Evolutionary conservation across 2,113 vertebrate genomes (phyloP), one percentile per base, ranked within the genome.

Genomic region (Cryptotis parvus): DNA sequence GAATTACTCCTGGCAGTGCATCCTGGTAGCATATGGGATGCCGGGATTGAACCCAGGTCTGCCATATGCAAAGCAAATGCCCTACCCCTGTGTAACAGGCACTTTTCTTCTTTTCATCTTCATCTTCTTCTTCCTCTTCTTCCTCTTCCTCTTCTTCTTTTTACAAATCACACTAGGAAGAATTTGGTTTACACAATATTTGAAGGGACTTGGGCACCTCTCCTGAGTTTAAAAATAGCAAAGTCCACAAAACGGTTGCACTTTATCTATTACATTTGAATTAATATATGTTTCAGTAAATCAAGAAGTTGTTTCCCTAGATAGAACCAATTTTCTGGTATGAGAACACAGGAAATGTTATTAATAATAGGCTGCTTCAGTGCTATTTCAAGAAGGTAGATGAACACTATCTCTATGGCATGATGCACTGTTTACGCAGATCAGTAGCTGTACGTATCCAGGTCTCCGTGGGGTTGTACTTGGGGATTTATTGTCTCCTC

Each of bases 341-440:
- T 84, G 45, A 94, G 63, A 94, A 96, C 79, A 92, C 70, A 90
- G 90, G 87, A 63, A 96, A 95, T 45, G 15, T 84, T 85, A 94
- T 96, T 95, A 97, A 96, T 96, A 96, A 94, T 83, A 96, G 79
- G 95, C 86, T 92, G 35, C 49, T 90, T 91, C 90, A 93, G 82
- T 12, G 45, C 66, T 16, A 0, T 91, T 92, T 96, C 83, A 63
- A 92, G 94, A 95, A 87, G 73, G 73, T 11, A 10, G 63, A 88
- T 0, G 1, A 92, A 92, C 78, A 85, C 85, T 78, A 52, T 76
- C 37, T 9, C 91, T 90, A 66, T 9, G 85, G 68, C 63, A 93
- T 91, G 77, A 92, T 81, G 92, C 88, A 89, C n/a, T 95, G 39
- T 94, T 95, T 96, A 83, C 73, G 92, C 70, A 87, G 92, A 91